phyloP scores from a whole-genome alignment of 2,113 vertebrate species.

The Capricornis sumatraensis region DNA sequence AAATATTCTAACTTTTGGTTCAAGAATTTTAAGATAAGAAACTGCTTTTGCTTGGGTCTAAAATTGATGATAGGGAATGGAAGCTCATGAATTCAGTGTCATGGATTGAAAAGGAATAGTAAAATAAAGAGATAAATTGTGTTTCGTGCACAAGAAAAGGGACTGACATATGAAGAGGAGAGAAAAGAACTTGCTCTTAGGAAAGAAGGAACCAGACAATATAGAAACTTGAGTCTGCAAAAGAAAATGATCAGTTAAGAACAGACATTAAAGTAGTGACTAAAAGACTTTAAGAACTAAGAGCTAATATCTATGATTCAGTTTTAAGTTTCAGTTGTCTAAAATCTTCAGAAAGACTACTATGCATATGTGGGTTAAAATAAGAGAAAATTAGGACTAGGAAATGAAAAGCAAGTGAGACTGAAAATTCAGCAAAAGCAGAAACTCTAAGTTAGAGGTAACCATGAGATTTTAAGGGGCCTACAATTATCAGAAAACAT shows the following conservation, averaged over 20 bases:
- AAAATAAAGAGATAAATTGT: neutral
- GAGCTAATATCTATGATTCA: neutral
- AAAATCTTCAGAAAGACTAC: neutral
- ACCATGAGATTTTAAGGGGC: fast-evolving
- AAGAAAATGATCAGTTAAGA: neutral
- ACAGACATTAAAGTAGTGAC: neutral
- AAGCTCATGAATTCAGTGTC: neutral
- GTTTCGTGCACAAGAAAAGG: neutral
- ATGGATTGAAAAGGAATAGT: neutral
- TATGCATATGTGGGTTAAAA: neutral
- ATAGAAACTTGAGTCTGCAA: neutral
- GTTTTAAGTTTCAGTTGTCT: neutral
- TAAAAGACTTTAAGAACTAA: neutral
- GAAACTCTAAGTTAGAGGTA: neutral
- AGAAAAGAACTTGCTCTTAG: neutral
- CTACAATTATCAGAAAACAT: neutral
- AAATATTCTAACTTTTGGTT: neutral
- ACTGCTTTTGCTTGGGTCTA: neutral
- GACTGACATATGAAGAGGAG: neutral
- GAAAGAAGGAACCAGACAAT: neutral
- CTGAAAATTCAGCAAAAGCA: too few relatives aligned
- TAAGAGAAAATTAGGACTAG: neutral
- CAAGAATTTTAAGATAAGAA: neutral
- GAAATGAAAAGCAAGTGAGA: neutral
- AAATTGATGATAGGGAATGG: neutral